Conservation (phyloP, 2,113 vertebrate genomes). For the Myrmophylax atrothorax region DNA sequence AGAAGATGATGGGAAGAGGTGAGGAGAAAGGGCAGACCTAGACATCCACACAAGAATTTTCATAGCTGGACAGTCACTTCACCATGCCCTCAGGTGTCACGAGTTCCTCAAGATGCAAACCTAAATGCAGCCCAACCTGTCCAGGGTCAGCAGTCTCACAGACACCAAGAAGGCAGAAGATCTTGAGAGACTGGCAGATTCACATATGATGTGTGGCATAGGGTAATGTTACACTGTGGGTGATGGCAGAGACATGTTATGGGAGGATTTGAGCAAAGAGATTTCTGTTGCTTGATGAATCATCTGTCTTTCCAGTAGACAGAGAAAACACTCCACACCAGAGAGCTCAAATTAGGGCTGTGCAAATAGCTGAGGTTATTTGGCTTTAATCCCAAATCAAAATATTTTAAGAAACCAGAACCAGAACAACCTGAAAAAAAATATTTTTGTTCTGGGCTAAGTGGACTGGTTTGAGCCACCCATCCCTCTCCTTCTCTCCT, state of each 20-base stretch:
- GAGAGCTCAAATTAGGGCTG: neutral
- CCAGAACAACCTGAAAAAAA: constrained; percentile 14
- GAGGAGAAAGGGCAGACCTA: neutral
- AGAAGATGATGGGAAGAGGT: neutral
- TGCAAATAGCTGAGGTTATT: neutral
- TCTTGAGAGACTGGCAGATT: neutral
- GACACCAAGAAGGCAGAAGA: neutral
- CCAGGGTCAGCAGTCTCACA: neutral
- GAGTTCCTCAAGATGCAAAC: neutral
- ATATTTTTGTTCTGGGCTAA: neutral
- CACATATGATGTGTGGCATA: rapidly evolving
- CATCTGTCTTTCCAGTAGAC: neutral
- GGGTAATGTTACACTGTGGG: neutral
- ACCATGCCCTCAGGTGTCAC: neutral
- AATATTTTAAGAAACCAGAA: constrained; percentile 50
- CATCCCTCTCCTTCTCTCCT: neutral
- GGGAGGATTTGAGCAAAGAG: neutral
- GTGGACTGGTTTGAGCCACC: neutral
- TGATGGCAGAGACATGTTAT: neutral
- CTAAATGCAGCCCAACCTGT: neutral
- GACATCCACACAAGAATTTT: neutral
- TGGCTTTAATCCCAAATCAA: constrained; percentile 18
- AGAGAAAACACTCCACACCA: neutral
- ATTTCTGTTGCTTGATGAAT: neutral
- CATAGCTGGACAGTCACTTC: neutral